Percentiles rank a stretch among this genome's conserved stretches.
These are phyloP conservation scores for Grantiella picta DNA, from an alignment of 2,113 vertebrate species.

Conservation along the genomic window DNA sequence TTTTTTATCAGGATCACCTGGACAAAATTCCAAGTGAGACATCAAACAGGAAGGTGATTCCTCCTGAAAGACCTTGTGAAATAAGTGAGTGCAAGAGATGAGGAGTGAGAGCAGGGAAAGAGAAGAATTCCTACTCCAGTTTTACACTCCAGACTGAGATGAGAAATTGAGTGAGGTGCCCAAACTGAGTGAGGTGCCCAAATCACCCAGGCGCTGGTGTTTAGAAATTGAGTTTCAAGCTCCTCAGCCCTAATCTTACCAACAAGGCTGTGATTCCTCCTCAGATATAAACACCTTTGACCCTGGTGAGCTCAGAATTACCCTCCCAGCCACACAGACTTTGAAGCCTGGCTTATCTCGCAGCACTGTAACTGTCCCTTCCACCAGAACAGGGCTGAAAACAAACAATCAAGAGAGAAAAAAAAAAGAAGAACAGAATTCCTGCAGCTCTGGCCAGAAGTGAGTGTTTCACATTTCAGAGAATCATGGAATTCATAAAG, in stretches of 20 bases:
- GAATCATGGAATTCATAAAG: too few species aligned
- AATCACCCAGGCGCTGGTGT: neutral
- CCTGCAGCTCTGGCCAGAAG: neutral
- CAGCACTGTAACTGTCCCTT: constrained; percentile 4
- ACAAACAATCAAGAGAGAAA: neutral
- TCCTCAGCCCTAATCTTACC: neutral
- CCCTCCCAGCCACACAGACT: constrained; percentile 22
- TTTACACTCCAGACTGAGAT: neutral
- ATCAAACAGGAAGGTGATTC: neutral
- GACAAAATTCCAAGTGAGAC: neutral
- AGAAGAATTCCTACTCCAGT: neutral
- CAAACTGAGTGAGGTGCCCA: neutral
- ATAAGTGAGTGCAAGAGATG: fast-evolving
- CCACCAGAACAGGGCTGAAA: neutral
- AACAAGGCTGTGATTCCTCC: neutral
- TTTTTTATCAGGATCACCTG: neutral
- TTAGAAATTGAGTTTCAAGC: neutral
- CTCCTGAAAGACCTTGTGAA: neutral
- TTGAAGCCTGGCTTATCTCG: constrained; percentile 52
- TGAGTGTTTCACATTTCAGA: neutral
- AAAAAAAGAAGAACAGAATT: neutral
- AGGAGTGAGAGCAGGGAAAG: neutral
- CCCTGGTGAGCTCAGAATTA: neutral
- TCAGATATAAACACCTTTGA: constrained; percentile 8
- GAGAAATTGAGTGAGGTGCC: neutral